Base-by-base conservation (phyloP, 2,113 vertebrate species). In the Lepisosteus osseus region DNA sequence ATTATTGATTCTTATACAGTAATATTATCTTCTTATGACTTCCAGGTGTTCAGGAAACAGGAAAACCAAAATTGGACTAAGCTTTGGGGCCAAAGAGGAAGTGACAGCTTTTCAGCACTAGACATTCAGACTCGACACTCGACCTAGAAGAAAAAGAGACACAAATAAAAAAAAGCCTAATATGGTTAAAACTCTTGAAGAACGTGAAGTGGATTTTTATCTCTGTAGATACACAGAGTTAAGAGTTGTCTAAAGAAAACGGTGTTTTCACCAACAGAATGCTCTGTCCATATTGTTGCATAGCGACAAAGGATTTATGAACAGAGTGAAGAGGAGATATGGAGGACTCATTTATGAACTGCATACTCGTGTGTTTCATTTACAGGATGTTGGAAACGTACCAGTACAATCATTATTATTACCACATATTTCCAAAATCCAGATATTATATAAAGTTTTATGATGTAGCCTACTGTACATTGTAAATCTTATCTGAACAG, bases 31-130 rank as follows among this genome's bases (percentile, higher is more conserved):
- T 73, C 55, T 72, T 44, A 11, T 68, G 41, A 61, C 42, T 56
- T 59, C 9, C 40, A 82, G 82, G 75, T 74, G 47, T 63, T 61
- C 14, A 68, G 43, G 79, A 80, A 51, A 68, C 77, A 47, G 76
- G 72, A 15, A 84, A 82, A 61, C 62, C 74, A 65, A 84, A 84
- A 82, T 62, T 61, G 15, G 80, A 84, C 45, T 84, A 75, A 84
- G 70, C 47, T 13, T 15, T 40, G 42, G 63, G n/a, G 13, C 1
- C 3, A 12, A 44, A 5, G 43, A 64, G 45, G 71, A 70, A 65
- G 7, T 63, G 14, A 15, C 59, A 29, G 17, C 47, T 13, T 45
- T 45, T 42, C 66, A 13, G 44, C 15, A 13, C 29, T 68, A 56
- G 29, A 17, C 72, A 15, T 15, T 59, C 72, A 74, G 56, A 74